phyloP scores from a whole-genome alignment of 2,113 vertebrate species.

The Aviceda subcristata region DNA sequence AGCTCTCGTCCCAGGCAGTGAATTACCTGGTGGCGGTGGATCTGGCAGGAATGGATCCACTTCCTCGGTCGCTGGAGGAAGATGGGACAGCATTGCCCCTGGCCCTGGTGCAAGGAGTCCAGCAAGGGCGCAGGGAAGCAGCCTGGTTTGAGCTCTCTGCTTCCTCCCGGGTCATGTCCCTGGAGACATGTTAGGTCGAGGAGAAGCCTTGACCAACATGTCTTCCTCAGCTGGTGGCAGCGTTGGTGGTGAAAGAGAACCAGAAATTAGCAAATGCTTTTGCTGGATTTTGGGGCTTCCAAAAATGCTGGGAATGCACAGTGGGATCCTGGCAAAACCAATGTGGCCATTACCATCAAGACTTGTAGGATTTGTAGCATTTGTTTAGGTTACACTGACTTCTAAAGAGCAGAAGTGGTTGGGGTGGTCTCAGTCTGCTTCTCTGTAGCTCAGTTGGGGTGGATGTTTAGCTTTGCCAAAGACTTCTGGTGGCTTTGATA shows the following conservation, averaged over 20 bases:
- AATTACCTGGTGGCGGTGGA: background rate
- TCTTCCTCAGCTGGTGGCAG: background rate
- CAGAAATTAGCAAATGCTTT: background rate
- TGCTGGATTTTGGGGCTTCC: background rate
- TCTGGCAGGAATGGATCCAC: background rate
- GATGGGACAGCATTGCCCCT: background rate
- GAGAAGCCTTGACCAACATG: background rate
- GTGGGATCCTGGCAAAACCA: background rate
- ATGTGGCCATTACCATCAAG: background rate
- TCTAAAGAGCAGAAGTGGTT: background rate
- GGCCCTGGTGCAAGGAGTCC: rapidly evolving
- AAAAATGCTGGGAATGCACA: background rate
- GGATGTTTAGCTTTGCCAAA: background rate
- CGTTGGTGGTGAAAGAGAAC: background rate
- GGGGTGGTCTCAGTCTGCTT: background rate
- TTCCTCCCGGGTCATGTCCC: background rate
- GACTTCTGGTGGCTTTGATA: background rate
- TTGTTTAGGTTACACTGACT: background rate
- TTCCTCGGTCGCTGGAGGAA: background rate
- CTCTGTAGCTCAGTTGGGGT: background rate
- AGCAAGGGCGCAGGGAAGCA: background rate
- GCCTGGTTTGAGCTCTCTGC: background rate
- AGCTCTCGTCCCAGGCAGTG: background rate
- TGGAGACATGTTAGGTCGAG: background rate
- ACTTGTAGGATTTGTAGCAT: background rate